Evolutionary conservation across 1,140 invertebrate genomes (phyloP), one percentile per base, ranked within the genome.

Genomic region (Argopecten irradians): DNA sequence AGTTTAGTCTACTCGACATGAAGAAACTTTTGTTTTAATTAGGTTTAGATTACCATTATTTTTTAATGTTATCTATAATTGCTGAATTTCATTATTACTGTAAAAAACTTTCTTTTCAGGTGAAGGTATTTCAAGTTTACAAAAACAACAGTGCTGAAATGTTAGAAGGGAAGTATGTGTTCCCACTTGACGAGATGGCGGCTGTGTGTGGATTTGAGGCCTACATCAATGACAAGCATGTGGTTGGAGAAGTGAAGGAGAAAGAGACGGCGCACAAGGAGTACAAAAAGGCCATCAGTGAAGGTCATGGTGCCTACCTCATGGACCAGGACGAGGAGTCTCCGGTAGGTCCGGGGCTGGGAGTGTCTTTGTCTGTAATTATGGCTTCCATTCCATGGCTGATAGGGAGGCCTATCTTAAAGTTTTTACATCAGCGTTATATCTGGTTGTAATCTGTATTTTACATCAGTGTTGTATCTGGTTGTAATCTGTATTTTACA

Each of bases 301-400:
- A 95, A 82, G 95, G 96, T 34, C 95, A 96, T 92, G 96, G 96
- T 14, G 96, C 96, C 5, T 96, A 96, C 90, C 92, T 96, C 14
- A 96, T 96, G 92, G 94, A 95, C 71, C 94, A 94, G 87, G 96
- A 96, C 92, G 94, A 96, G 91, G 95, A 95, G 88, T 94, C 93
- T 84, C 94, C 95, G 11, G 96, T 95, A 90, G 87, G 93, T 93
- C 89, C 9, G n/a, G n/a, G n/a, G n/a, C n/a, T n/a, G n/a, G n/a
- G n/a, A n/a, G n/a, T n/a, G n/a, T n/a, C n/a, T n/a, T n/a, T n/a
- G n/a, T n/a, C n/a, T n/a, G n/a, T n/a, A n/a, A n/a, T n/a, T n/a
- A n/a, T n/a, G n/a, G n/a, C n/a, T n/a, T n/a, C n/a, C n/a, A n/a
- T n/a, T n/a, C n/a, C n/a, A n/a, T n/a, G n/a, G n/a, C n/a, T n/a